Evolutionary conservation across 2,113 vertebrate genomes (phyloP).

Genomic region (Spea bombifrons): DNA sequence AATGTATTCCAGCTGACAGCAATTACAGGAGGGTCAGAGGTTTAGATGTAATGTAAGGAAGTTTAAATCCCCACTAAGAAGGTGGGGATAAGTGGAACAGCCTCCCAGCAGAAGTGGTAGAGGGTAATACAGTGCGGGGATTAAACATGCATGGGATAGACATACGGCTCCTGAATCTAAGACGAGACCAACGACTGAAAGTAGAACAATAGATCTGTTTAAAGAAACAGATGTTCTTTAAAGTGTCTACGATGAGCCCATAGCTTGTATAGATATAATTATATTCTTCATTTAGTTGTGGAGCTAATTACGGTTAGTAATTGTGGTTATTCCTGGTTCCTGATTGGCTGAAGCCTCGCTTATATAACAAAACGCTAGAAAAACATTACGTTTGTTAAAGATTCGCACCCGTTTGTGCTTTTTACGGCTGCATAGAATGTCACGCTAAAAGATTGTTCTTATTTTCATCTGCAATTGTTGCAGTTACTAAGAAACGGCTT

Average conservation of each 20-base stretch:
- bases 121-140: too few relatives aligned
- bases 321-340: not conserved
- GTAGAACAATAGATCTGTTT: too few relatives aligned
- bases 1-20: too few relatives aligned
- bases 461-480: not conserved
- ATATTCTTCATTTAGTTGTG: not conserved
- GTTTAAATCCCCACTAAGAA: too few relatives aligned
- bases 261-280: not conserved
- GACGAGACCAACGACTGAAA: too few relatives aligned
- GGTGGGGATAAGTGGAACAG: too few relatives aligned
- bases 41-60: too few relatives aligned
- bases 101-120: too few relatives aligned
- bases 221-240: not conserved
- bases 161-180: too few relatives aligned
- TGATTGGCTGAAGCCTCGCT: not conserved
- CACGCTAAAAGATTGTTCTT: constrained; percentile 11
- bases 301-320: not conserved
- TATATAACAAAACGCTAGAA: not conserved
- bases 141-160: too few relatives aligned
- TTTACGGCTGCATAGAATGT: not conserved
- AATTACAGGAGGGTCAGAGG: too few relatives aligned
- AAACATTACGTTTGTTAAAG: not conserved
- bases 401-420: not conserved
- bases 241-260: not conserved
- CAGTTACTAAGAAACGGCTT: constrained; percentile 34